Evolutionary conservation across 2,113 vertebrate genomes (phyloP), one percentile per base, ranked within the genome.

Genomic region (Chaetodon auriga): DNA sequence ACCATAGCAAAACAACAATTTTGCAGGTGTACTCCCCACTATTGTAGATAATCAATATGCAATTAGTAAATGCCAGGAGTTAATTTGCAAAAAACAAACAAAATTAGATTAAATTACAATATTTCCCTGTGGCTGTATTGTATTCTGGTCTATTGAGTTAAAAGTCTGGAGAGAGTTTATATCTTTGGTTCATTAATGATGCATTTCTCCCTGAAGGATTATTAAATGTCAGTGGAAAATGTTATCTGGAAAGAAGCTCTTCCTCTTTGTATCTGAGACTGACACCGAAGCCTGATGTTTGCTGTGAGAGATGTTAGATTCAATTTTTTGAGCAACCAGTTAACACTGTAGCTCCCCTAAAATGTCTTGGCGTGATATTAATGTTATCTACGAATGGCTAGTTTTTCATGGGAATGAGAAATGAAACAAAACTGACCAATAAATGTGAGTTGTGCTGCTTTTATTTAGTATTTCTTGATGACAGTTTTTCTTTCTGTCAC

Each of bases 181-280:
- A 43, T 81, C 43, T 66, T 66, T 57, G 64, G 25, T 66, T 78
- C 73, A 80, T 87, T 80, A 68, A 78, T 81, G 64, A 85, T 83
- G 55, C 80, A 82, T 85, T 79, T 70, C 45, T 83, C 80, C 70
- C 80, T 62, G 35, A 72, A 77, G 82, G 66, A 86, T 89, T 79
- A 80, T 84, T 86, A 84, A 82, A 91, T 87, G 80, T 87, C 85
- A 85, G 57, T 54, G 57, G 53, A 71, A 83, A 78, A 74, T 72
- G 63, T 78, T 78, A 65, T 82, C 68, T 66, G 54, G 43, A 14
- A 68, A 70, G 41, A 83, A 49, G 41, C 60, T 72, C 75, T 80
- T 36, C 57, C 25, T 84, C 78, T 68, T 70, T 72, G 45, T 41
- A 61, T 60, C 48, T 38, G 23, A 73, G 30, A 66, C 68, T 77